Base-by-base conservation (phyloP, 1,140 invertebrate species). In the Sweltsa coloradensis region DNA sequence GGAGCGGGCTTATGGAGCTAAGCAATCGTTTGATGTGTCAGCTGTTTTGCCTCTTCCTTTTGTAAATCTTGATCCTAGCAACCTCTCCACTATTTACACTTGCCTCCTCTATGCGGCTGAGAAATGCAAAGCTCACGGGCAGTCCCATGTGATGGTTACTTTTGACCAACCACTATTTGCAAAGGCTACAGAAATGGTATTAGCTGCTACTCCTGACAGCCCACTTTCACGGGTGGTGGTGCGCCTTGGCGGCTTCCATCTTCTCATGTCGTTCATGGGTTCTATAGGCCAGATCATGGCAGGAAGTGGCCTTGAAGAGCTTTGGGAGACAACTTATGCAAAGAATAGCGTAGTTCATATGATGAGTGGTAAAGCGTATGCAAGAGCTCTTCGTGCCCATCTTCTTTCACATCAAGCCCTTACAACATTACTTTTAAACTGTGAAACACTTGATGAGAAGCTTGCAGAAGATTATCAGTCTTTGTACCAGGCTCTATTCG, bases 181-280 rank as follows among this genome's bases (percentile, higher is more conserved):
- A 9, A 69, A 69, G 63, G 64, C 65, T 34, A 58, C 58, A 45
- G 61, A 66, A 60, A 66, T 68, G 22, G 53, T 66, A 53, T n/a
- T n/a, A n/a, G 42, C 36, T 19, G 13, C 34, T 5, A 22, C 36
- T 19, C 36, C 36, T 47, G 24, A 42, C 42, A n/a, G 36, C 47
- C 24, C 18, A 49, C 36, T 56, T 5, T 46, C 45, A 13, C 45
- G 49, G 14, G 21, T 57, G 36, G 29, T 53, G 18, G 16, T 37
- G 18, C 47, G 54, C 37, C 47, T 59, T 23, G 56, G 59, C 25
- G 57, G 56, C 39, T 64, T 63, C 49, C 58, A 67, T 54, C 34
- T 60, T 7, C 21, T 64, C 11, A 63, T 67, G 57, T 63, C 60
- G 14, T 68, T 62, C 44, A 23, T 68, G 34, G 65, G 61, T 36